These are phyloP conservation scores for Protobothrops flavoviridis DNA, from an alignment of 2,113 vertebrate genomes.

Conservation along the genomic window DNA sequence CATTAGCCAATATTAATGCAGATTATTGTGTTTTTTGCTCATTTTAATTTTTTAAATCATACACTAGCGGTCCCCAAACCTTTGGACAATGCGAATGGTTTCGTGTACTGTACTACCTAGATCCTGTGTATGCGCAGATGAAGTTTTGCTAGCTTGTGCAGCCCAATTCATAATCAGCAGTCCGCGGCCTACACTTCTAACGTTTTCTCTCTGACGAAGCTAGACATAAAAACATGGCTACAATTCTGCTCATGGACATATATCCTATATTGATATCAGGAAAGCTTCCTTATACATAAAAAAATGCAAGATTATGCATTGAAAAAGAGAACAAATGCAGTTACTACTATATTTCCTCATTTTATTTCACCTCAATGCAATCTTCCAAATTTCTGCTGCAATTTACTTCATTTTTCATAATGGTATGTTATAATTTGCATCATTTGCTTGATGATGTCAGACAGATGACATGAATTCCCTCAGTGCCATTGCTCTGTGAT, in stretches of 20 bases:
- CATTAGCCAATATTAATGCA: accelerated
- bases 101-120: too few relatives aligned
- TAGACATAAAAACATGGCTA: background rate
- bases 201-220: background rate
- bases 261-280: background rate
- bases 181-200: background rate
- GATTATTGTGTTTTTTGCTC: background rate
- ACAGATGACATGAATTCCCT: background rate
- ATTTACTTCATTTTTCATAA: background rate
- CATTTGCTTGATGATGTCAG: background rate
- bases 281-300: background rate
- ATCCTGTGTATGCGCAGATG: too few relatives aligned
- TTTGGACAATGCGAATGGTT: too few relatives aligned
- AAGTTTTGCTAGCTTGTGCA: too few relatives aligned
- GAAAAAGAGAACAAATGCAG: background rate
- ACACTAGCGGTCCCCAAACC: too few relatives aligned
- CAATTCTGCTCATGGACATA: background rate
- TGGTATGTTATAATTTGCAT: background rate
- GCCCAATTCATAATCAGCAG: too few relatives aligned
- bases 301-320: background rate
- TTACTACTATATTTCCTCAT: background rate
- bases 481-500: background rate
- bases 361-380: background rate
- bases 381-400: background rate
- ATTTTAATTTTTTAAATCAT: background rate